Base-by-base conservation (phyloP, 1,140 invertebrate species). In the Radopholus similis region DNA sequence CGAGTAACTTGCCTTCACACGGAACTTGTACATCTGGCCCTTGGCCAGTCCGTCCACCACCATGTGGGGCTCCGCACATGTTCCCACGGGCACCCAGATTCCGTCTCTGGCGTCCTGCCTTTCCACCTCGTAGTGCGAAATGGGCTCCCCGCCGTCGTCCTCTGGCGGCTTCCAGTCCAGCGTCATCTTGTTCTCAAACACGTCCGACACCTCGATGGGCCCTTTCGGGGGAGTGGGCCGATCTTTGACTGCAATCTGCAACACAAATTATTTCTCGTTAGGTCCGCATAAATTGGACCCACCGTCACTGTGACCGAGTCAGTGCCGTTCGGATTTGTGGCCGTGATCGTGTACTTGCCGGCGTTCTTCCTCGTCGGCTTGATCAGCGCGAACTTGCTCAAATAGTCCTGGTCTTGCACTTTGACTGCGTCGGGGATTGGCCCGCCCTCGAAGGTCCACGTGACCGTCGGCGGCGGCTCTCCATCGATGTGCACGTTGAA, bases 71-170 rank as follows among this genome's bases (percentile, higher is more conserved):
- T 78, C 81, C 32, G 47, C 58, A 42, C 77, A 65, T 26, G 68
- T 69, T 30, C 81, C 80, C 51, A 64, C 73, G 11, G 80, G 80
- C 21, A 82, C 70, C 80, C 80, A 82, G 42, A 82, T 79, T 26
- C 81, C 80, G 58, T 77, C 75, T 32, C 75, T 64, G 3, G 73
- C 68, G 64, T 80, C 78, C 74, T 77, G 78, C 37, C 78, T 69
- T 49, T 82, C 80, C 15, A 82, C 68, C 59, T 83, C 79, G 62
- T 82, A 82, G 68, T 82, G 69, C 35, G 73, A 68, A 54, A 97
- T 87, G 4, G 94, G 93, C 35, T 93, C 84, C 55, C 95, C 95
- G 63, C 95, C 95, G 76, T 96, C 92, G 83, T 97, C 93, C 83
- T 90, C 81, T 49, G 94, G 91, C 80, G 90, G 89, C 85, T 92